Base-by-base conservation (phyloP, 2,888 invertebrate species). In the Hedya salicella region DNA sequence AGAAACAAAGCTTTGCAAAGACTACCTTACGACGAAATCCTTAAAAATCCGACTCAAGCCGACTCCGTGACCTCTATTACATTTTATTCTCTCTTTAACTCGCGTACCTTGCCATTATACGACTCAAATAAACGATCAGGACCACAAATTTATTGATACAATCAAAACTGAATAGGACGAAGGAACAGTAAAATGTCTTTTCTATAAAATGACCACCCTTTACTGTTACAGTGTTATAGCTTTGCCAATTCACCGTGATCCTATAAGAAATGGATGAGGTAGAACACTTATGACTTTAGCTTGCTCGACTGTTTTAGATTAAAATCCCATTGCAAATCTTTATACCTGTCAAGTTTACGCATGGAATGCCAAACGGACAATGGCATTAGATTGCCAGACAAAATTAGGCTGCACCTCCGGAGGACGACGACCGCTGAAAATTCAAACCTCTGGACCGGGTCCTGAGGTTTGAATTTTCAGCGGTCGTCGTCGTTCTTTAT, bases 201-300 rank as follows among this genome's bases (percentile, higher is more conserved):
- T 74, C n/a, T 75, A 70, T 69, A 65, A 73, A 84, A 82, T 77
- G 78, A 74, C 79, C 76, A 68, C 68, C 74, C 72, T 79, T 78
- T 74, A 74, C 74, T 73, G 74, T 78, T 75, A 80, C 80, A 76
- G 70, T 76, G 72, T 77, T 76, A 78, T 81, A 77, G 75, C 74
- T 63, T 63, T 64, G 66, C 77, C 64, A 68, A 54, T 49, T 64
- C 50, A 13, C 49, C 40, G 16, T 50, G 61, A 61, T 56, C 60
- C 64, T 57, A 40, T 25, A 54, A 30, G 30, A 62, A 64, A 54
- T 32, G 40, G 40, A 52, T n/a, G n/a, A n/a, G n/a, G n/a, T 36
- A 53, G 42, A 61, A 21, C 21, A 32, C 42, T 49, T 19, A 42
- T 9, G 48, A 40, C 25, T 46, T 36, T 32, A 50, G 16, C 16